phyloP scores from a whole-genome alignment of 2,113 vertebrate genomes.

The Hemichromis elongatus region DNA sequence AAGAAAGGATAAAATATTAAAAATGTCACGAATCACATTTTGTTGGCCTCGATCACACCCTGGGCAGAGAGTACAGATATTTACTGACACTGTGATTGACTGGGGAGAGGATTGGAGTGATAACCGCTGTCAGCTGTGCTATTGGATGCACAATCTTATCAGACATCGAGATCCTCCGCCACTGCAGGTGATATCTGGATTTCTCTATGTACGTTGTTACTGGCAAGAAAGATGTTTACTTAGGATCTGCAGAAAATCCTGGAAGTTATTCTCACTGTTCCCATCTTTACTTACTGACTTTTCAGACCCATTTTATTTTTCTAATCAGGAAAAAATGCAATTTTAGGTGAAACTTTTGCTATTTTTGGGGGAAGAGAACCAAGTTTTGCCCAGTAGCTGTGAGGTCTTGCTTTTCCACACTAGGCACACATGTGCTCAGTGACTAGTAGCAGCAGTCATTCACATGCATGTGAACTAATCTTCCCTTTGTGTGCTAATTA shows the following conservation, averaged over 20 bases:
- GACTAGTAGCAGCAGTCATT: not conserved
- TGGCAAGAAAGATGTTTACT: not conserved
- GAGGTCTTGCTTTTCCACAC: not conserved
- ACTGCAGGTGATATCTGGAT: not conserved
- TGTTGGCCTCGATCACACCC: not conserved
- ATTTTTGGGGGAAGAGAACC: not conserved
- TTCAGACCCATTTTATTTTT: not conserved
- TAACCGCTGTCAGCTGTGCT: not conserved
- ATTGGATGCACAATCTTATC: not conserved
- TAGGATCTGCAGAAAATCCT: not conserved
- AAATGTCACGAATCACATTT: not conserved
- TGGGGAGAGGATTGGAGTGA: not conserved
- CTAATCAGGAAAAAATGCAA: rapidly evolving
- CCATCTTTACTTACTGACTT: not conserved
- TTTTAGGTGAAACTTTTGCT: not conserved
- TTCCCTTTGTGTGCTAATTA: not conserved
- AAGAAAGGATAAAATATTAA: not conserved
- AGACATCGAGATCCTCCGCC: not conserved
- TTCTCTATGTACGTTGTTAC: not conserved
- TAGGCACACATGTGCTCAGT: no score
- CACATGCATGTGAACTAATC: not conserved
- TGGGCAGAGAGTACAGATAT: not conserved
- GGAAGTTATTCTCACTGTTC: not conserved
- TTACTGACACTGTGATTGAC: not conserved
- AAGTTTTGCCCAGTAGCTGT: not conserved